Percentiles rank a stretch among this genome's conserved stretches.
Evolutionary conservation across 1,140 invertebrate species (phyloP).

Genomic region (Carposina sasakii): DNA sequence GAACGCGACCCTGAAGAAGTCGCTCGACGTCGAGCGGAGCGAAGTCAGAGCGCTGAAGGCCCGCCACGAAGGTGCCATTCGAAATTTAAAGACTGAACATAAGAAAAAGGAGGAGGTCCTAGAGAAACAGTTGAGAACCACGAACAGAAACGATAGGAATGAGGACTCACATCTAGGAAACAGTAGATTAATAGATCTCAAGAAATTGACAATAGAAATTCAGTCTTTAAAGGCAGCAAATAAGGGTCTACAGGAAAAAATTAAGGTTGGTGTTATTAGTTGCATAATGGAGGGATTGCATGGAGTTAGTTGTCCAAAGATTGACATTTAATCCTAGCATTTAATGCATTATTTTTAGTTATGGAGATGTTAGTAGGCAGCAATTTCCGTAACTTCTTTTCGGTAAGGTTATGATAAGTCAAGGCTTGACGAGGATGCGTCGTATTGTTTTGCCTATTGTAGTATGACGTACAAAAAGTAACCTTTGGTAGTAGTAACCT

Average conservation of each 20-base stretch:
- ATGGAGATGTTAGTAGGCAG: too few species aligned
- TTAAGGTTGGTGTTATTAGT: conserved; percentile 68
- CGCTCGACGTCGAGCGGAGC: conserved; percentile 72
- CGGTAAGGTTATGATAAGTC: too few species aligned
- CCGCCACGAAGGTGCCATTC: conserved; percentile 53
- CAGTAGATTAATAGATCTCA: conserved; percentile 49
- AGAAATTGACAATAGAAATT: conserved; percentile 59
- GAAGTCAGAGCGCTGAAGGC: conserved; percentile 68
- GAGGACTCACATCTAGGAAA: conserved; percentile 33
- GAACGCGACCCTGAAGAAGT: conserved; percentile 65
- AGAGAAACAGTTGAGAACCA: conserved; percentile 60
- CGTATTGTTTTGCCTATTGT: too few species aligned
- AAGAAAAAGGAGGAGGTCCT: conserved; percentile 62
- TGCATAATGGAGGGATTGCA: too few species aligned
- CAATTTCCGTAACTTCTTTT: too few species aligned
- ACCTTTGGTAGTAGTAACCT: too few species aligned
- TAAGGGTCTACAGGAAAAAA: conserved; percentile 69
- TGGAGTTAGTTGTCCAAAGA: too few species aligned
- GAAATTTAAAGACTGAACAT: conserved; percentile 67
- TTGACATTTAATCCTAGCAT: too few species aligned
- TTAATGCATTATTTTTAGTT: too few species aligned
- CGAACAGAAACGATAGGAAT: conserved; percentile 42
- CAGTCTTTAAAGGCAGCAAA: conserved; percentile 68
- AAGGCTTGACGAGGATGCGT: too few species aligned
- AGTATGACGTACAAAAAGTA: too few species aligned